Base-by-base conservation (phyloP, 2,113 vertebrate species). In the Cinclus cinclus region DNA sequence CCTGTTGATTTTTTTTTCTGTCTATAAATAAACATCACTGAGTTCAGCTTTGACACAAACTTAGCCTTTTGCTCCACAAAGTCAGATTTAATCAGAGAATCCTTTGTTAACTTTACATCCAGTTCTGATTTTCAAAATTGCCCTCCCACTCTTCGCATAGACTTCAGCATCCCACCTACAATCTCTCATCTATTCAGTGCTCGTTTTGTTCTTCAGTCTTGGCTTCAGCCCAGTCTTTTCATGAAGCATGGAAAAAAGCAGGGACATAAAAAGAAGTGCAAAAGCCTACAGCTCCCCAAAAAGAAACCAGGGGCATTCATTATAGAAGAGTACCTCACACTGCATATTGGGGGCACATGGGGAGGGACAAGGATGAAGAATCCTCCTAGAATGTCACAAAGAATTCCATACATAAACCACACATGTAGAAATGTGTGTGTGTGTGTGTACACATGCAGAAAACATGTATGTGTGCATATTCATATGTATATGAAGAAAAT, bases 91-190 rank as follows among this genome's bases (percentile, higher is more conserved):
- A 82, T 37, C 83, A 92, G 80, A 81, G 76, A 87, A 93, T 90
- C 69, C 96, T 88, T 50, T 50, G 39, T 59, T 90, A 96, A 95
- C 83, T 93, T 90, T n/a, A 81, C 28, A 92, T 78, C 92, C 92
- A 95, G 60, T 95, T 93, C 95, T 96, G 88, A 94, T 87, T 96
- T 93, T 96, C 88, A 96, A 92, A 93, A 89, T 9, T 89, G 80
- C 94, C 90, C 92, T 97, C 96, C 96, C 60, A 97, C 96, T 97
- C 94, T 81, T 92, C 3, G 1, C 96, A 94, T 59, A 96, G 94
- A 92, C 89, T 95, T 95, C 81, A 97, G 89, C 94, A 92, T 75
- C 94, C 96, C 96, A 96, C 96, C 94, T 95, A 95, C 94, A 81
- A 95, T 83, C 91, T 89, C 92, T 97, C 92, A 94, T 90, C 89